phyloP scores from a whole-genome alignment of 2,113 vertebrate genomes.

The Gobius niger region DNA sequence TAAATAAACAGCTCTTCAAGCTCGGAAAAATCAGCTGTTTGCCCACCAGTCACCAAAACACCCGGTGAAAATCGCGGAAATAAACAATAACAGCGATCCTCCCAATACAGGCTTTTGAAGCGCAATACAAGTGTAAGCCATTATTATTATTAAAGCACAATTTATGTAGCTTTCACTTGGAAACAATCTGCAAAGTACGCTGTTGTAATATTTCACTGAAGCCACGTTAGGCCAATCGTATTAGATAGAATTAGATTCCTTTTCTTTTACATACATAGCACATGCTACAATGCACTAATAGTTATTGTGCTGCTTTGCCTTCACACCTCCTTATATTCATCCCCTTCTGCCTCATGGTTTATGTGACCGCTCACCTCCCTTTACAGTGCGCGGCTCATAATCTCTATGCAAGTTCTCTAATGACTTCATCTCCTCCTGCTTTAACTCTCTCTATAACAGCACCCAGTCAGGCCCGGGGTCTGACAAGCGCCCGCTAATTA shows the following conservation, averaged over 20 bases:
- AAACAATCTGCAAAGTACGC: too few relatives aligned
- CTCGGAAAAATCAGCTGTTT: too few relatives aligned
- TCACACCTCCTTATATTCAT: not conserved
- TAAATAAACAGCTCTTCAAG: too few relatives aligned
- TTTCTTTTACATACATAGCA: not conserved
- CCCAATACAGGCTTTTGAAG: too few relatives aligned
- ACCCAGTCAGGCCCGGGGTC: conserved; percentile 3
- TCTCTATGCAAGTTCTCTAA: not conserved
- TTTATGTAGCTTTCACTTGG: too few relatives aligned
- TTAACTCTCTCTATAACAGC: conserved; percentile 3
- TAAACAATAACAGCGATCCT: too few relatives aligned
- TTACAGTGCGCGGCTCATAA: conserved; percentile 2
- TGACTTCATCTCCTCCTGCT: conserved; percentile 4
- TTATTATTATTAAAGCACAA: too few relatives aligned
- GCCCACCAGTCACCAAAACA: too few relatives aligned
- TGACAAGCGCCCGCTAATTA: conserved; percentile 22
- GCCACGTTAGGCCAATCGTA: too few relatives aligned
- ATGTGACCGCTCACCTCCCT: not conserved
- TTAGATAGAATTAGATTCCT: not conserved
- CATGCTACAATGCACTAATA: not conserved
- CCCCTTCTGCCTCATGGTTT: not conserved
- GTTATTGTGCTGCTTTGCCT: not conserved
- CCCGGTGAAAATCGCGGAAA: too few relatives aligned
- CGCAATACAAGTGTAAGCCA: too few relatives aligned
- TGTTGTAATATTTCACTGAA: too few relatives aligned